Conservation (phyloP, 2,113 vertebrate genomes). For the Lagenorhynchus albirostris region DNA sequence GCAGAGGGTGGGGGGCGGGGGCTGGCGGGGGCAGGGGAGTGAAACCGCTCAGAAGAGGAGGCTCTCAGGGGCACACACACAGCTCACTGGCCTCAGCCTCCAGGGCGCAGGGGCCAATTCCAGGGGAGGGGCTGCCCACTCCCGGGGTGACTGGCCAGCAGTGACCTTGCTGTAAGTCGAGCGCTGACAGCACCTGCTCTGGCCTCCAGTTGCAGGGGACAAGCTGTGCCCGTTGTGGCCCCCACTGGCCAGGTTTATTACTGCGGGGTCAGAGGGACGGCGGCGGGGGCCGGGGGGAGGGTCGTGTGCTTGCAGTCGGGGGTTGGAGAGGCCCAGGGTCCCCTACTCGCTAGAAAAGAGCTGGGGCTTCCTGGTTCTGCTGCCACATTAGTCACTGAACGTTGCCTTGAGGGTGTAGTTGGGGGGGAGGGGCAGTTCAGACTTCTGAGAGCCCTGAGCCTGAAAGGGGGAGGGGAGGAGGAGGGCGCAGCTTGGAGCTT, state of each 20-base stretch:
- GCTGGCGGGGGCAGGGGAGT: too few relatives aligned
- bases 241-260: not conserved
- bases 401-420: not conserved
- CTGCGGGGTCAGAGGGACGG: not conserved
- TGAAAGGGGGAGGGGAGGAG: not conserved
- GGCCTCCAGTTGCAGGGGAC: not conserved
- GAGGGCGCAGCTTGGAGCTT: not conserved
- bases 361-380: not conserved
- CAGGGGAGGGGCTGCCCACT: not conserved
- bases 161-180: not conserved
- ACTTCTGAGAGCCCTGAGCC: not conserved
- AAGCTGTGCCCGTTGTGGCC: not conserved
- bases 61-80: not conserved
- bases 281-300: not conserved
- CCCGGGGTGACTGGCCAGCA: not conserved
- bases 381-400: not conserved
- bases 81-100: not conserved
- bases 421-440: not conserved
- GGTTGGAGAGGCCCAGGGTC: not conserved
- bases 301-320: not conserved
- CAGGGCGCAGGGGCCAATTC: not conserved
- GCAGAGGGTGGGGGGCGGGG: fast-evolving
- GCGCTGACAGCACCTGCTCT: not conserved
- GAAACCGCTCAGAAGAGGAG: not conserved
- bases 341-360: not conserved